These are phyloP conservation scores for Alligator mississippiensis DNA, from an alignment of 2,113 vertebrate species.

Conservation along the genomic window DNA sequence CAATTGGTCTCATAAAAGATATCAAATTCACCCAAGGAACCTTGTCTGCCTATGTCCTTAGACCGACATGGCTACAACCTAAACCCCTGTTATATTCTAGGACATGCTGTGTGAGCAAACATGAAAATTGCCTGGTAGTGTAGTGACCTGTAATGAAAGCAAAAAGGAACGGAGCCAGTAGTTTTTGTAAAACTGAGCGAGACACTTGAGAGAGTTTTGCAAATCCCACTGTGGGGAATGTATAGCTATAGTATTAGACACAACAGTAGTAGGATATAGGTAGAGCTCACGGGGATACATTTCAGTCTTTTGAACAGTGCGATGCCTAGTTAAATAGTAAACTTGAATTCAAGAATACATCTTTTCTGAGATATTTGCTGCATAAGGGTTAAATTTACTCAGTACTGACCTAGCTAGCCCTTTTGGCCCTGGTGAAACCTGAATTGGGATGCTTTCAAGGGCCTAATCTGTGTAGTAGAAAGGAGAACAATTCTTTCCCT, in stretches of 20 bases:
- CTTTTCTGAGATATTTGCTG: neutral
- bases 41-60: too few species aligned
- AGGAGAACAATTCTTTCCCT: neutral
- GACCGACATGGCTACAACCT: too few species aligned
- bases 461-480: neutral
- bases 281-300: neutral
- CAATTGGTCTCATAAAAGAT: too few species aligned
- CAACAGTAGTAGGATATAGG: neutral
- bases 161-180: neutral
- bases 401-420: neutral
- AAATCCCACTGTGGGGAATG: neutral
- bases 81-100: too few species aligned
- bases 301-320: neutral
- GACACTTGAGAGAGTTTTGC: neutral
- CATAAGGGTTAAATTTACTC: neutral
- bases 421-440: neutral
- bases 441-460: neutral
- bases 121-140: neutral
- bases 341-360: neutral
- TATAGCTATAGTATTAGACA: neutral
- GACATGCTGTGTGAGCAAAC: too few species aligned
- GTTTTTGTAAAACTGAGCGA: neutral
- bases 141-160: neutral
- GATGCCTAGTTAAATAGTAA: neutral
- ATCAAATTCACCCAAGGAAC: too few species aligned